Evolutionary conservation across 2,797 vertebrate genomes (phyloP).

Genomic region (Myiotriccus ornatus): DNA sequence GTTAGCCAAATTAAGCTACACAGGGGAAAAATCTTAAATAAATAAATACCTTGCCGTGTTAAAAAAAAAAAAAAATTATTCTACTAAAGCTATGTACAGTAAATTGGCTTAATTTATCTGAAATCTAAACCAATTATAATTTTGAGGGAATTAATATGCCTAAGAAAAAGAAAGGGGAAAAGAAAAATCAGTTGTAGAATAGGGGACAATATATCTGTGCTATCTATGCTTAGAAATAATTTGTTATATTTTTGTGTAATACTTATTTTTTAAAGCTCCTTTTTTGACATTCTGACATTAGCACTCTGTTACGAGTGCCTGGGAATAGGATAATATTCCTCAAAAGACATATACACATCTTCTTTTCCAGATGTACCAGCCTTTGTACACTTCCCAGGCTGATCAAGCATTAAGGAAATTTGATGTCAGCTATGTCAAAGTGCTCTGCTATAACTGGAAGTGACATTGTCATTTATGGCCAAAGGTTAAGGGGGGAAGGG

Average conservation of each 20-base stretch:
- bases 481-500: background rate
- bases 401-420: conserved; percentile 54
- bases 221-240: background rate
- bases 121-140: conserved; percentile 14
- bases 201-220: background rate
- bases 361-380: background rate
- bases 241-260: conserved; percentile 3
- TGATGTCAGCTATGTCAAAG: conserved; percentile 24
- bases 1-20: background rate
- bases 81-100: background rate
- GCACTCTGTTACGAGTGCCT: conserved; percentile 34
- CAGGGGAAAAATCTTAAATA: conserved; percentile 16
- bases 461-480: background rate
- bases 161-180: background rate
- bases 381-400: background rate
- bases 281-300: conserved; percentile 26
- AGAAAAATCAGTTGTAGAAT: background rate
- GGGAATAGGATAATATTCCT: conserved; percentile 23
- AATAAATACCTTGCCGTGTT: background rate
- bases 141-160: background rate
- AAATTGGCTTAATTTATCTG: background rate
- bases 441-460: conserved; percentile 3
- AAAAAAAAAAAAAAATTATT: conserved; percentile 14
- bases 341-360: background rate
- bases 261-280: background rate